A percentile compares a stretch with the other conserved stretches of the same genome.
phyloP scores from a whole-genome alignment of 1,140 invertebrate species.

The Leptopilina boulardi region DNA sequence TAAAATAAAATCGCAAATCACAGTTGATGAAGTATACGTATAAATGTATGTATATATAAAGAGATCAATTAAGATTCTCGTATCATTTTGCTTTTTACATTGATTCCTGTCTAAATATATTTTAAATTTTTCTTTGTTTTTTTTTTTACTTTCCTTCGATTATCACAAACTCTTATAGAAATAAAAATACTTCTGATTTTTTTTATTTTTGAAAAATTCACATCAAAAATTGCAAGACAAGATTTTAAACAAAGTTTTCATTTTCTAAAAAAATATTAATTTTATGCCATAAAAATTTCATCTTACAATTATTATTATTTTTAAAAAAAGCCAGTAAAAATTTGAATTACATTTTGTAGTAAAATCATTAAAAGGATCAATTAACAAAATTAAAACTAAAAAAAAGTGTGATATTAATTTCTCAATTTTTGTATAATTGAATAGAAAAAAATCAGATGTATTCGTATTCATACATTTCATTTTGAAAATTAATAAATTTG shows the following conservation, averaged over 20 bases:
- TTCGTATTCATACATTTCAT: background rate
- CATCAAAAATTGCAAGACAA: background rate
- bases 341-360: background rate
- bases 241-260: background rate
- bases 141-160: conserved; percentile 2
- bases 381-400: no score
- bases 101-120: background rate
- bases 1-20: conserved; percentile 13
- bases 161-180: background rate
- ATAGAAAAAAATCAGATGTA: no score
- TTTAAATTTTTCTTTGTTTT: background rate
- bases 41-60: conserved; percentile 2
- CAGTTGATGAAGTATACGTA: background rate
- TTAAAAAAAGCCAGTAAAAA: background rate
- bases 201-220: background rate
- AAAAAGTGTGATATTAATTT: background rate
- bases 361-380: no score
- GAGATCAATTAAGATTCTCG: conserved; percentile 4
- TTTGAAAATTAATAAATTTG: background rate
- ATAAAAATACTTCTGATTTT: background rate
- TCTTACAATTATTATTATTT: background rate
- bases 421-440: background rate
- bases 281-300: no score
- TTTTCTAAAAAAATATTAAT: background rate
- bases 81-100: background rate